Conservation (phyloP, 2,113 vertebrate genomes). For the Haemorhous mexicanus region DNA sequence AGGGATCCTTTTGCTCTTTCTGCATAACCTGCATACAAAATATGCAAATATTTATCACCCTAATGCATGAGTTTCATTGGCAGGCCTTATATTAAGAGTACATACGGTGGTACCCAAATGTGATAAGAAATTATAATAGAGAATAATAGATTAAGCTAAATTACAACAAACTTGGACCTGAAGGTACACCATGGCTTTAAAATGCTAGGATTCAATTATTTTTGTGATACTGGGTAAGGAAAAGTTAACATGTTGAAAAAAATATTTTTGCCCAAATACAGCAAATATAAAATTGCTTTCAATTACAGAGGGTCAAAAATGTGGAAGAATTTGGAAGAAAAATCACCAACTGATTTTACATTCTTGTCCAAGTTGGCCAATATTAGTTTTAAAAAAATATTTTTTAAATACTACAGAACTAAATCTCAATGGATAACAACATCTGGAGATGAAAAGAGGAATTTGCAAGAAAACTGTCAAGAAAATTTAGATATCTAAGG, state of each 20-base stretch:
- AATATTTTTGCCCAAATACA: not conserved
- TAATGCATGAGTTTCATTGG: not conserved
- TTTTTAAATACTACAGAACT: not conserved
- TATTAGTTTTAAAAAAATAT: not conserved
- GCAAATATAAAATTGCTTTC: not conserved
- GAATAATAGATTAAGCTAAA: not conserved
- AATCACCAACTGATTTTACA: not conserved
- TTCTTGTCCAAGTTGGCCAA: not conserved
- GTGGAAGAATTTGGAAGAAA: not conserved
- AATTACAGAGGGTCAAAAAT: not conserved
- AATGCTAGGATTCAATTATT: not conserved
- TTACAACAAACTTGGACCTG: not conserved
- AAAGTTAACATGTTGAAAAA: not conserved
- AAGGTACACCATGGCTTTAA: not conserved
- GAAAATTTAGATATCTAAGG: not conserved
- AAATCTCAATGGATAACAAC: not conserved
- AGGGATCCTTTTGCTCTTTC: not conserved
- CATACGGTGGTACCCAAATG: not conserved
- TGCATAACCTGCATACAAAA: not conserved
- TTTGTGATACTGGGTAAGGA: not conserved
- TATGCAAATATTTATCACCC: not conserved
- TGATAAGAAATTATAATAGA: not conserved
- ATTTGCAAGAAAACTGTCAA: not conserved
- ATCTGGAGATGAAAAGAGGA: not conserved
- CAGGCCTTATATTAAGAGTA: not conserved